A percentile compares a stretch with the other conserved stretches of the same genome.
phyloP scores from a whole-genome alignment of 2,113 vertebrate genomes.

The Misgurnus anguillicaudatus region DNA sequence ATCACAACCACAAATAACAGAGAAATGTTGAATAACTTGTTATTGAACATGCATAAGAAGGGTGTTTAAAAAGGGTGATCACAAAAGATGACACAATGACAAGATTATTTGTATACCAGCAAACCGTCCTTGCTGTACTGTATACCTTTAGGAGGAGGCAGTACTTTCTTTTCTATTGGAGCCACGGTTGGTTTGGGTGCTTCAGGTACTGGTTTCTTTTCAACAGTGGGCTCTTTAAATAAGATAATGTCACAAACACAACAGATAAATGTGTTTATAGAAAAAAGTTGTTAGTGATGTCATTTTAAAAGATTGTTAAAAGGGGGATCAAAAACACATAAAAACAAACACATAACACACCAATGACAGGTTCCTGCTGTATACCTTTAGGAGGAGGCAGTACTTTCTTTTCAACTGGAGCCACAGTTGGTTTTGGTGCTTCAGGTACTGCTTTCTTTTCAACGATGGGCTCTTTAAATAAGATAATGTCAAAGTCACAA shows the following conservation, averaged over 20 bases:
- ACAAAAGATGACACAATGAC: neutral
- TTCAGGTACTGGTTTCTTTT: conserved; percentile 43
- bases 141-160: conserved; percentile 45
- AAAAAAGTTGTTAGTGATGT: too few relatives aligned
- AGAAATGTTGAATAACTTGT: neutral
- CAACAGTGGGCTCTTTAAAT: conserved; percentile 49
- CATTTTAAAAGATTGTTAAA: too few relatives aligned
- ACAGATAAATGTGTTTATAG: too few relatives aligned
- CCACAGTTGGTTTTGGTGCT: too few relatives aligned
- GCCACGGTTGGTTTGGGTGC: conserved; percentile 41
- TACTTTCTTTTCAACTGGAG: too few relatives aligned
- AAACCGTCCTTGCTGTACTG: neutral
- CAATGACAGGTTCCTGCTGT: too few relatives aligned
- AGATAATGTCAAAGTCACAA: conserved; percentile 42
- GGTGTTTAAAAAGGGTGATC: too few relatives aligned
- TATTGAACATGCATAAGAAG: neutral
- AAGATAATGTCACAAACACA: too few relatives aligned
- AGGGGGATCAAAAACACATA: too few relatives aligned
- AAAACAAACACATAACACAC: too few relatives aligned
- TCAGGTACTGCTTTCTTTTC: too few relatives aligned
- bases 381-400: too few relatives aligned
- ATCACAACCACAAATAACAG: conserved; percentile 17
- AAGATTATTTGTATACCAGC: conserved; percentile 2
- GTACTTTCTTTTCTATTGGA: conserved; percentile 9
- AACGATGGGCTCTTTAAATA: conserved; percentile 44